Percentiles rank a stretch among this genome's conserved stretches.
Conservation (phyloP, 2,113 vertebrate species). For the Athene cunicularia region DNA sequence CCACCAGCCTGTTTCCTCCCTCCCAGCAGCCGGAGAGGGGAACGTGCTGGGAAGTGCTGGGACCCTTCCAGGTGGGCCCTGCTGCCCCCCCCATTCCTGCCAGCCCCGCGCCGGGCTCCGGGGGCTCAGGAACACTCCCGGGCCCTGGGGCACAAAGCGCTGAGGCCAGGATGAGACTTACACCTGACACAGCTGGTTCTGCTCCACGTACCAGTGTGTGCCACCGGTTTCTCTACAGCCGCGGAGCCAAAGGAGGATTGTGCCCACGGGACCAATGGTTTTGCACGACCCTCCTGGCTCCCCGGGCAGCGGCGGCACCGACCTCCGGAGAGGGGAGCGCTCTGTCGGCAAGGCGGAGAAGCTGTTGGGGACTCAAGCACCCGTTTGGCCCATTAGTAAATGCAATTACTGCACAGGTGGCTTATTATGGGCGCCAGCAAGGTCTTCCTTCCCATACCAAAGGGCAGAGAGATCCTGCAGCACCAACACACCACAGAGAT, state of each 20-base stretch:
- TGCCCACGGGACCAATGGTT: accelerated
- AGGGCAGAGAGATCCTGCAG: background rate
- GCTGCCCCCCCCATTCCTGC: background rate
- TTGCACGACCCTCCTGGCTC: accelerated
- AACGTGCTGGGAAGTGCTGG: background rate
- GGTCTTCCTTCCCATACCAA: accelerated
- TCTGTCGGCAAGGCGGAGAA: accelerated
- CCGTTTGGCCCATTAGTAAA: accelerated
- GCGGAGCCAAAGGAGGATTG: accelerated
- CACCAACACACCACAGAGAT: background rate
- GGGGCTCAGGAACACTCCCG: accelerated
- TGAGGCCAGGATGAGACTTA: accelerated
- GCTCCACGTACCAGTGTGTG: accelerated
- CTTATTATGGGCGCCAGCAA: background rate
- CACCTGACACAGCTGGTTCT: background rate
- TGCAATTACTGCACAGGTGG: background rate
- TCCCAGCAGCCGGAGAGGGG: background rate
- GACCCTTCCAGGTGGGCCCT: too few species aligned
- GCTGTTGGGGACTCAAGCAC: background rate
- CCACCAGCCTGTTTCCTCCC: accelerated
- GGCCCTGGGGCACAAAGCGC: accelerated
- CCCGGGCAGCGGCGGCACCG: accelerated
- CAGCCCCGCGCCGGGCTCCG: accelerated
- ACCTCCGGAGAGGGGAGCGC: accelerated
- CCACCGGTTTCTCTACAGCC: accelerated